These are phyloP conservation scores for Urophycis tenuis DNA, from an alignment of 2,797 vertebrate genomes.

Conservation along the genomic window DNA sequence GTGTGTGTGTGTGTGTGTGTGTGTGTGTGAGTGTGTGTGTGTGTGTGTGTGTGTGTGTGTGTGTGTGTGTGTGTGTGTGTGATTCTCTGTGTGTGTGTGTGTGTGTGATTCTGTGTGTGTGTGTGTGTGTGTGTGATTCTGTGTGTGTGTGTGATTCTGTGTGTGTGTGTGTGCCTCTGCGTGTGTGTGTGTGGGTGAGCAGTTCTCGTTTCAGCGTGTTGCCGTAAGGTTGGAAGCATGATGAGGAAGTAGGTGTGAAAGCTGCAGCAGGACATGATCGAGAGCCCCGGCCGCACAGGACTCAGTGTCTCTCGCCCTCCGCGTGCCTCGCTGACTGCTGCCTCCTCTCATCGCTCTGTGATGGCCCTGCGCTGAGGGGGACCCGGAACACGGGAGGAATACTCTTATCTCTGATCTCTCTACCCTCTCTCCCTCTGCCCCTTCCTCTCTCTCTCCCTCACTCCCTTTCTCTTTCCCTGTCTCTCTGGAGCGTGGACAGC, in stretches of 20 bases:
- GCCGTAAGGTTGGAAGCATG: not conserved
- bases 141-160: too few species aligned
- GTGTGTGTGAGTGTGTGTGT: not conserved
- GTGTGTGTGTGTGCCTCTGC: too few species aligned
- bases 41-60: too few species aligned
- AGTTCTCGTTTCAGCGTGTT: not conserved
- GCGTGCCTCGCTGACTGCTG: not conserved
- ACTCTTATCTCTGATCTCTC: too few species aligned
- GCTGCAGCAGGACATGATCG: not conserved
- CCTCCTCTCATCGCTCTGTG: not conserved
- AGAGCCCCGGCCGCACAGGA: not conserved
- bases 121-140: too few species aligned
- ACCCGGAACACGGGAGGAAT: too few species aligned
- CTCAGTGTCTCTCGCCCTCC: slow-evolving; percentile 2
- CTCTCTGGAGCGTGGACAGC: slow-evolving; percentile 36
- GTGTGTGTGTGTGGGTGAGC: not conserved
- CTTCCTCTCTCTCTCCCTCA: slow-evolving; percentile 1
- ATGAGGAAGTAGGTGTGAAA: not conserved
- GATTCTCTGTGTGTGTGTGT: not conserved
- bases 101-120: too few species aligned
- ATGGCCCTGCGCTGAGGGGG: too few species aligned
- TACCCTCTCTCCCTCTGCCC: not conserved
- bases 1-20: too few species aligned
- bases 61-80: not conserved
- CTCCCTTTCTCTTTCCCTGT: not conserved